A percentile compares a stretch with the other conserved stretches of the same genome.
Conservation (phyloP, 2,113 vertebrate genomes). For the Labeo rohita region DNA sequence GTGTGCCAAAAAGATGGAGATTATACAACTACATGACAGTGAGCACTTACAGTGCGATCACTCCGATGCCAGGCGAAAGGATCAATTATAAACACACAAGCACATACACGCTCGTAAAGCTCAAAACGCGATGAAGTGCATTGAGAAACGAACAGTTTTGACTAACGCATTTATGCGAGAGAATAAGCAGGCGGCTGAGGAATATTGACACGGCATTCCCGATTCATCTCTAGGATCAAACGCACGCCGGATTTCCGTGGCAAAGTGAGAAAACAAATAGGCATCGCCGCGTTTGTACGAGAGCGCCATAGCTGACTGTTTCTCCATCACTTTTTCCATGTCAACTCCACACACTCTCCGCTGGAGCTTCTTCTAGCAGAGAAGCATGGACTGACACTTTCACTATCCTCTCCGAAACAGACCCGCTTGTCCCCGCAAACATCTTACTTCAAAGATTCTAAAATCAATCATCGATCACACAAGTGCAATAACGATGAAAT, state of each 20-base stretch:
- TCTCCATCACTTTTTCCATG: slow-evolving; percentile 49
- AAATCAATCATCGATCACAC: slow-evolving; percentile 25
- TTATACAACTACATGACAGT: slow-evolving; percentile 5
- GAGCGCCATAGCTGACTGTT: slow-evolving; percentile 53
- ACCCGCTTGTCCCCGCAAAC: background rate
- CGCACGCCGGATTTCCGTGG: slow-evolving; percentile 16
- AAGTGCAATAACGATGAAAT: background rate
- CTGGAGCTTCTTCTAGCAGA: slow-evolving; percentile 1
- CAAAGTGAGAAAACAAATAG: slow-evolving; percentile 51
- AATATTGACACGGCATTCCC: slow-evolving; percentile 16
- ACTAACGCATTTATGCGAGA: background rate
- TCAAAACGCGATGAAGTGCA: background rate
- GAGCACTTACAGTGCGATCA: background rate
- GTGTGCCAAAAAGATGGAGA: slow-evolving; percentile 43
- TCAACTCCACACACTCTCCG: slow-evolving; percentile 41
- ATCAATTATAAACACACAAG: background rate
- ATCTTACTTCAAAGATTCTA: background rate
- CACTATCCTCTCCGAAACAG: slow-evolving; percentile 2
- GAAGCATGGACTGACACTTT: slow-evolving; percentile 12
- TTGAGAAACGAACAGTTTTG: background rate
- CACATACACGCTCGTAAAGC: background rate
- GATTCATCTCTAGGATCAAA: background rate
- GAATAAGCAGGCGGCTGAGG: background rate
- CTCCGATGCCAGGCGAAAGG: background rate
- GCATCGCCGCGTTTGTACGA: slow-evolving; percentile 33